Evolutionary conservation across 2,888 invertebrate genomes (phyloP).

Genomic region (Mythimna ferrago): DNA sequence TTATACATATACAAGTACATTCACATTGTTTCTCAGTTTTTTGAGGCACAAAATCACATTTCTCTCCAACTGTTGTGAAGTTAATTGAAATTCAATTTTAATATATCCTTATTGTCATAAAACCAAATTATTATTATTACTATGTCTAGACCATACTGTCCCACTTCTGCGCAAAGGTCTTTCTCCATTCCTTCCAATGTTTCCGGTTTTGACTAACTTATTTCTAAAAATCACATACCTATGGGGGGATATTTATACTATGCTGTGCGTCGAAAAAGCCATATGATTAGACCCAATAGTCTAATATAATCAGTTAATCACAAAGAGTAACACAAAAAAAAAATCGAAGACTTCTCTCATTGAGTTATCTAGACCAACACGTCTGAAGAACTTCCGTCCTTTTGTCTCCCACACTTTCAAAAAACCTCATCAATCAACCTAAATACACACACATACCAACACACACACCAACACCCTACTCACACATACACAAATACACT

Average conservation of each 20-base stretch:
- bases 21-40: too few species aligned
- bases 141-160: too few species aligned
- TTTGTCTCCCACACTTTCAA: conserved; percentile 59
- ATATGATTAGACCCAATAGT: neutral
- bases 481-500: conserved; percentile 8
- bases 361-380: conserved; percentile 4
- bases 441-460: conserved; percentile 16
- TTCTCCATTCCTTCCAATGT: too few species aligned
- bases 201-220: too few species aligned
- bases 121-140: neutral
- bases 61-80: too few species aligned
- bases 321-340: neutral
- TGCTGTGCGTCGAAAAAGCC: neutral
- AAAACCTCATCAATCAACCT: conserved; percentile 60
- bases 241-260: neutral
- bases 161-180: too few species aligned
- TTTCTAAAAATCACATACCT: too few species aligned
- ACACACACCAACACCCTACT: conserved; percentile 9
- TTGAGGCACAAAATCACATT: too few species aligned
- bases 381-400: conserved; percentile 26
- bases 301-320: neutral
- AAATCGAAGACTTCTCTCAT: neutral
- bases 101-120: neutral
- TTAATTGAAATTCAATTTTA: neutral
- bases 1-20: too few species aligned